A percentile compares a stretch with the other conserved stretches of the same genome.
phyloP scores from a whole-genome alignment of 2,113 vertebrate species.

The Apeltes quadracus region DNA sequence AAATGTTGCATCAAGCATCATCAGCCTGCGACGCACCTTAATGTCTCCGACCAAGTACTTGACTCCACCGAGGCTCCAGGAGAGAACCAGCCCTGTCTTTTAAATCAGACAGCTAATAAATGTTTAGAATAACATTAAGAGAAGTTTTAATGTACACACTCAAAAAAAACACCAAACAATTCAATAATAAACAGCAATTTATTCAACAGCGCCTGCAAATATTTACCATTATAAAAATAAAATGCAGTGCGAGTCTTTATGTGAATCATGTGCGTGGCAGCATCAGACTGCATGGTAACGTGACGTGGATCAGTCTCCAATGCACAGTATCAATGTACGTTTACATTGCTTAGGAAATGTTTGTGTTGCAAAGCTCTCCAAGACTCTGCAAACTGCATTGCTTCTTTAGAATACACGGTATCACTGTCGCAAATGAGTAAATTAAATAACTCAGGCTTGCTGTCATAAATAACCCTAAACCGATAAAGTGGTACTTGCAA shows the following conservation, averaged over 20 bases:
- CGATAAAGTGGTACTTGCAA: neutral
- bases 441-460: neutral
- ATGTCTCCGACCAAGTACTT: conserved; percentile 8
- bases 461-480: neutral
- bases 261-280: neutral
- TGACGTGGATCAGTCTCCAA: too few species aligned
- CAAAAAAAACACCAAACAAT: neutral
- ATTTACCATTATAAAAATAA: conserved; percentile 16
- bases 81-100: neutral
- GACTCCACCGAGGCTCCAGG: neutral
- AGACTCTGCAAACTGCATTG: neutral
- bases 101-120: neutral
- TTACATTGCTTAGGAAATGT: neutral
- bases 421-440: neutral
- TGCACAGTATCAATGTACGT: neutral
- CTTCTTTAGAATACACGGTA: neutral
- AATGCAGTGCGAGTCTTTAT: neutral
- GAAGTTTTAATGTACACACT: neutral
- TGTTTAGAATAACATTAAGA: neutral
- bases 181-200: conserved; percentile 18
- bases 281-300: neutral
- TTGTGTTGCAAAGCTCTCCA: neutral
- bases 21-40: neutral
- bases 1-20: conserved; percentile 2
- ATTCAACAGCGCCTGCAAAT: conserved; percentile 4